A percentile compares a stretch with the other conserved stretches of the same genome.
Conservation (phyloP, 2,888 invertebrate species). For the Drosophila colorata region DNA sequence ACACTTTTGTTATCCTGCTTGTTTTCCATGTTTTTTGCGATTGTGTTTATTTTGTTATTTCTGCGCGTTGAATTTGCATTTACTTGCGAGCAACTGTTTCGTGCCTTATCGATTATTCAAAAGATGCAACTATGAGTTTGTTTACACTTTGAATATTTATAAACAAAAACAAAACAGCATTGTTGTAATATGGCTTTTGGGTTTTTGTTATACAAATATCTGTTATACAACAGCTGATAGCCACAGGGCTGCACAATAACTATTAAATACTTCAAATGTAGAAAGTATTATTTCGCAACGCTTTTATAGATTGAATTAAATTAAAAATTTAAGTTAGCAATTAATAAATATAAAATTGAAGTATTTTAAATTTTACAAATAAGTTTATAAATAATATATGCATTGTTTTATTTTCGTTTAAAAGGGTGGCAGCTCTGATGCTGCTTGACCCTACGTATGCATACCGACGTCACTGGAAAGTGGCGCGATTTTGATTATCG, state of each 20-base stretch:
- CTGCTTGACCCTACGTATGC: not conserved
- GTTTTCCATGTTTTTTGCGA: conserved; percentile 29
- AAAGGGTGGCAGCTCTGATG: conserved; percentile 15
- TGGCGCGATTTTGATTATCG: conserved; percentile 42
- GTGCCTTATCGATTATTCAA: conserved; percentile 14
- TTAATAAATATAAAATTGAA: too few relatives aligned
- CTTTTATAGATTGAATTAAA: too few relatives aligned
- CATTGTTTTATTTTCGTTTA: not conserved
- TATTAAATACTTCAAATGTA: too few relatives aligned
- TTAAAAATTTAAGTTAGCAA: too few relatives aligned
- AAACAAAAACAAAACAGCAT: not conserved
- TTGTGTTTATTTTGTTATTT: not conserved
- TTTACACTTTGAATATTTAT: not conserved
- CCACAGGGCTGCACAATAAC: conserved; percentile 23
- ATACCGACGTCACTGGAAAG: conserved; percentile 36
- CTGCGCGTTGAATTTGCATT: not conserved
- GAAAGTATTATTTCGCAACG: too few relatives aligned
- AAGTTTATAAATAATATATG: too few relatives aligned
- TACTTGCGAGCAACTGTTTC: not conserved
- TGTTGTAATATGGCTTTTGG: not conserved
- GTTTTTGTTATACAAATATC: not conserved
- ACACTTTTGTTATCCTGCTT: conserved; percentile 23
- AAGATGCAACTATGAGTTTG: not conserved
- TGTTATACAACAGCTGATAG: conserved; percentile 26
- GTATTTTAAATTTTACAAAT: too few relatives aligned